phyloP scores from a whole-genome alignment of 2,113 vertebrate genomes.

The Eulacestoma nigropectus region DNA sequence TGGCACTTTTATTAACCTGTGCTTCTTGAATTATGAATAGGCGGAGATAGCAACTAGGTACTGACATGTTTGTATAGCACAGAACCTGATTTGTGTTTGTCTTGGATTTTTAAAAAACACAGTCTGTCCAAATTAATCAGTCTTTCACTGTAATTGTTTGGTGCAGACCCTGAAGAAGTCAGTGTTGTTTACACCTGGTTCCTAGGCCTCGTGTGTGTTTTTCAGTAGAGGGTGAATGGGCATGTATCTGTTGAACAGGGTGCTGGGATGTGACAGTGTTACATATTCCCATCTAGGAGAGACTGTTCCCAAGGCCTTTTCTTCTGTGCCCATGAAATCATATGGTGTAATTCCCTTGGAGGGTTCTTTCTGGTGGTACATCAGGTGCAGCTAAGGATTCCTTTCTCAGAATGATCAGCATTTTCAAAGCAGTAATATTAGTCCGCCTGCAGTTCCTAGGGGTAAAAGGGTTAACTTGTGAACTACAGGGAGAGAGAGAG shows the following conservation, averaged over 20 bases:
- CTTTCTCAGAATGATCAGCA: background rate
- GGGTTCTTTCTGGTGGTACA: background rate
- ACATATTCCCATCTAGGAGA: background rate
- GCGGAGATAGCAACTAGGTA: background rate
- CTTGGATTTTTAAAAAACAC: background rate
- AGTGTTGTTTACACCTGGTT: background rate
- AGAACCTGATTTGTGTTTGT: background rate
- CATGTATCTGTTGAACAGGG: rapidly evolving
- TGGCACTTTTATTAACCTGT: background rate
- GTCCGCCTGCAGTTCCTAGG: background rate
- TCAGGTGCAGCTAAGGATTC: background rate
- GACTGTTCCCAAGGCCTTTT: background rate
- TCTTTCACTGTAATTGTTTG: background rate
- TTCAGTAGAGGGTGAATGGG: background rate
- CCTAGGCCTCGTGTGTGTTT: background rate
- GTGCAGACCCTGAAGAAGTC: background rate
- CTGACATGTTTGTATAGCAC: background rate
- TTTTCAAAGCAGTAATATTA: background rate
- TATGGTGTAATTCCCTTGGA: background rate
- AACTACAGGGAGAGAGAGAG: background rate
- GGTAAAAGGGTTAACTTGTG: background rate
- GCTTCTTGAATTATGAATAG: background rate
- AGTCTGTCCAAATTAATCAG: background rate
- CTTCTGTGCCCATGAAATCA: background rate
- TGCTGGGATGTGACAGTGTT: background rate